These are phyloP conservation scores for Eupeodes luniger DNA, from an alignment of 2,888 invertebrate genomes.

Conservation along the genomic window DNA sequence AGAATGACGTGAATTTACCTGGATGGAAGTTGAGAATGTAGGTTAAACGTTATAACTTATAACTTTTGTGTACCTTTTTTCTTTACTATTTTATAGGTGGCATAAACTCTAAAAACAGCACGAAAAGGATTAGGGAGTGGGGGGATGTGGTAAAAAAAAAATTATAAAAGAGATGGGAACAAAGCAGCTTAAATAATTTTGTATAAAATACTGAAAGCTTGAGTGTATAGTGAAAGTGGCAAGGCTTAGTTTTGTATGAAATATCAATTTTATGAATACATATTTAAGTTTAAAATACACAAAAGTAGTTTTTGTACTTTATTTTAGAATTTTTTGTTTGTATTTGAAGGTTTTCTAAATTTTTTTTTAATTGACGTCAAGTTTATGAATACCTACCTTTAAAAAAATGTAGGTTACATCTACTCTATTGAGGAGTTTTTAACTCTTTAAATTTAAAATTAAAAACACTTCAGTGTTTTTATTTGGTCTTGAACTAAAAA, in stretches of 20 bases:
- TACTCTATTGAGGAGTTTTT: too few relatives aligned
- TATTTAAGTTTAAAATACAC: background rate
- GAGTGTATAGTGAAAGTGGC: background rate
- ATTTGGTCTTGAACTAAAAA: too few relatives aligned
- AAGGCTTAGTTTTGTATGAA: background rate
- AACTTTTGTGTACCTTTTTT: slow-evolving; percentile 49
- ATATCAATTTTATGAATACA: background rate
- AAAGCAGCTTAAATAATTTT: slow-evolving; percentile 24
- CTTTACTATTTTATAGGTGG: background rate
- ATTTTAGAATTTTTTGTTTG: too few relatives aligned
- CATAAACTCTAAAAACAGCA: slow-evolving; percentile 11
- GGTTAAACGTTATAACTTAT: slow-evolving; percentile 59
- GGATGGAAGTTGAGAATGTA: slow-evolving; percentile 44
- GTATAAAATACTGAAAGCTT: background rate
- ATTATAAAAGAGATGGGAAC: slow-evolving; percentile 6
- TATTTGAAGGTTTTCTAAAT: too few relatives aligned
- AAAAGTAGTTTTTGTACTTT: background rate
- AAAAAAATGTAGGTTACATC: too few relatives aligned
- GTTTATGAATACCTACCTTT: too few relatives aligned
- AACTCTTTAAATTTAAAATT: too few relatives aligned
- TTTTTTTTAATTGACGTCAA: too few relatives aligned
- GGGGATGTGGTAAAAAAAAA: background rate
- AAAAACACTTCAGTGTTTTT: too few relatives aligned
- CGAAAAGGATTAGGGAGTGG: background rate
- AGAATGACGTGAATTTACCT: slow-evolving; percentile 33